Base-by-base conservation (phyloP, 2,888 invertebrate genomes). In the Hydraecia micacea region DNA sequence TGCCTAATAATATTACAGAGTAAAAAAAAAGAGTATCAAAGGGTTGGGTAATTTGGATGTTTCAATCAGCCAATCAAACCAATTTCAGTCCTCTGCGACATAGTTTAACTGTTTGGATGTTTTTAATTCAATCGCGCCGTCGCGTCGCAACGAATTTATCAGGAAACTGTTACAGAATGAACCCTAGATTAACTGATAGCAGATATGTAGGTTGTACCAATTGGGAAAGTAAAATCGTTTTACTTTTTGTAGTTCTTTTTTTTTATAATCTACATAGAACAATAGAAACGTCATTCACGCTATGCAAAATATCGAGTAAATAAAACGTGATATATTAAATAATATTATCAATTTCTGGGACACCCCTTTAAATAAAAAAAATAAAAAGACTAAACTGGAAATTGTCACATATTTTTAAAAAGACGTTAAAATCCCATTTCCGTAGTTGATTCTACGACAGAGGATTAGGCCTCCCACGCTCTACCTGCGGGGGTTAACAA, bases 41-140 rank as follows among this genome's bases (percentile, higher is more conserved):
- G 49, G 49, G 63, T 46, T 70, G 13, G 39, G 15, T 58, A n/a
- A 68, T 71, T 72, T 63, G 58, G 15, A 63, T 46, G 58, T 55
- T 77, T 82, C 71, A 77, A 82, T 77, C 42, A 63, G 42, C 32
- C 67, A 77, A 67, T 82, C 55, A 81, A 62, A 55, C n/a, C n/a
- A 72, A 49, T 74, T 68, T 55, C 81, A 71, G 49, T 39, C 6
- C 55, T 42, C 49, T 58, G 49, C 18, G 52, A 76, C 39, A 68
- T 58, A 55, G 67, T 77, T 62, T 25, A 32, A 70, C 63, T 75
- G n/a, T 81, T 58, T 68, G 77, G 46, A 39, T 76, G 46, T 71
- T 60, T 75, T 81, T 81, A 68, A 71, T 62, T 67, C 39, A 71
- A 71, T 82, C 18, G n/a, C 5, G n/a, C 4, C n/a, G 28, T 55